phyloP scores from a whole-genome alignment of 2,797 vertebrate species.

The Okamejei kenojei region DNA sequence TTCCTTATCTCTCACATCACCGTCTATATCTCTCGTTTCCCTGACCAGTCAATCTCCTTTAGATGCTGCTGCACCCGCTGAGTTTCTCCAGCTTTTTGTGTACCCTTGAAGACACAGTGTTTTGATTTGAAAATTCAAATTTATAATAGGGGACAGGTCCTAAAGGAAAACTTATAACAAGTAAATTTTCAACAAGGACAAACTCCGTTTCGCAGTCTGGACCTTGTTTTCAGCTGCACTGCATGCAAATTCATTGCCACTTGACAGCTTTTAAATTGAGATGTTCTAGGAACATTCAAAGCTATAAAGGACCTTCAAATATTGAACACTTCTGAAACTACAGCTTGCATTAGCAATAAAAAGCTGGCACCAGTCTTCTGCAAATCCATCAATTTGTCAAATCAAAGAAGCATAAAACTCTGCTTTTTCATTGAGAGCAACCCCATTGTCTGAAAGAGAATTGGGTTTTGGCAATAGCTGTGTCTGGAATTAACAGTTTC shows the following conservation, averaged over 20 bases:
- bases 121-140: neutral
- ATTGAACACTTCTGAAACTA: neutral
- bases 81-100: too few relatives aligned
- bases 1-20: too few relatives aligned
- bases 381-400: neutral
- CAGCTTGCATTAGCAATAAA: neutral
- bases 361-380: neutral
- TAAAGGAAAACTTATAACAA: neutral
- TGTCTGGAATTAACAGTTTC: neutral
- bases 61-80: too few relatives aligned
- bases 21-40: too few relatives aligned
- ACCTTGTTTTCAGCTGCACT: neutral
- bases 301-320: neutral
- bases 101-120: too few relatives aligned
- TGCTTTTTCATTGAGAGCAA: conserved; percentile 6
- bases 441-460: neutral
- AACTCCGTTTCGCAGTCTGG: neutral
- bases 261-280: neutral
- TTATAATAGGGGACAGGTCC: neutral
- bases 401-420: conserved; percentile 14
- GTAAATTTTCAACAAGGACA: neutral
- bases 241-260: neutral
- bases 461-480: conserved; percentile 30
- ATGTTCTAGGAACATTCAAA: neutral
- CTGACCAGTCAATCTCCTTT: too few relatives aligned